Evolutionary conservation across 1,140 invertebrate species (phyloP).

Genomic region (Plectrocnemia conspersa): DNA sequence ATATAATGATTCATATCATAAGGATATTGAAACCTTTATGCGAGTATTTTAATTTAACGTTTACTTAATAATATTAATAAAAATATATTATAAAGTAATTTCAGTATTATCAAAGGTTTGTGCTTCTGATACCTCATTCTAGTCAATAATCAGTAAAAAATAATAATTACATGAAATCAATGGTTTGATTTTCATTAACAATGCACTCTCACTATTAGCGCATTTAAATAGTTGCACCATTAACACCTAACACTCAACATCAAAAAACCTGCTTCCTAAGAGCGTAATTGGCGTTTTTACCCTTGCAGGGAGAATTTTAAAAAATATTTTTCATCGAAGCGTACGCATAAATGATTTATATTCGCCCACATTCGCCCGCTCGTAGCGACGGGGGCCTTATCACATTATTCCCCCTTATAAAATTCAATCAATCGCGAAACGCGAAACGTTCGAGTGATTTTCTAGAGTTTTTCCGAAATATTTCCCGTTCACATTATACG

Average conservation of each 20-base stretch:
- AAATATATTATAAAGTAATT: no score
- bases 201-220: no score
- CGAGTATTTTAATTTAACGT: no score
- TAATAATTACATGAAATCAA: not conserved
- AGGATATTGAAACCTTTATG: no score
- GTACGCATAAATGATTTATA: slow-evolving; percentile 18
- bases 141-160: no score
- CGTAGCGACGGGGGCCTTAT: slow-evolving; percentile 1
- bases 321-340: slow-evolving; percentile 7
- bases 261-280: not conserved
- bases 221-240: no score
- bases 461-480: slow-evolving; percentile 15
- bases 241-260: no score
- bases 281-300: slow-evolving; percentile 5
- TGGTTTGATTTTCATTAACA: slow-evolving; percentile 6
- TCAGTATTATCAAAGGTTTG: no score
- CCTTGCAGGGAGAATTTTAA: not conserved
- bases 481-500: no score
- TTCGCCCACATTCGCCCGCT: not conserved
- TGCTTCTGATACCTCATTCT: no score
- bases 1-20: no score
- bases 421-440: slow-evolving; percentile 22
- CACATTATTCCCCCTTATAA: slow-evolving; percentile 23
- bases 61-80: no score
- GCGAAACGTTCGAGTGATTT: slow-evolving; percentile 19